Conservation (phyloP, 2,888 invertebrate species). For the Chironomus riparius region DNA sequence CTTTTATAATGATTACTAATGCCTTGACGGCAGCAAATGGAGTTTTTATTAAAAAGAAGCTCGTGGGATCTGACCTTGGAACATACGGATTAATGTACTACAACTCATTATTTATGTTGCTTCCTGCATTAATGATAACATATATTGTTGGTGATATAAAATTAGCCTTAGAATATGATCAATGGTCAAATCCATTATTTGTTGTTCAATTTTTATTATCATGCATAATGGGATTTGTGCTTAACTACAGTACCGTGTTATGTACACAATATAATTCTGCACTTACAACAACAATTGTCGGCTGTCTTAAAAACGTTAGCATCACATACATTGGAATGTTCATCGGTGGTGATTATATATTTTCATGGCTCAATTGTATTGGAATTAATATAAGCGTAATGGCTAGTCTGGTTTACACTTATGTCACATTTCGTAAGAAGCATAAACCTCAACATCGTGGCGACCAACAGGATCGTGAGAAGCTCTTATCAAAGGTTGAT, state of each 20-base stretch:
- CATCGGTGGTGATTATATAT: constrained; percentile 95
- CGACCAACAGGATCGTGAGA: background rate
- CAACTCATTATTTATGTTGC: constrained; percentile 81
- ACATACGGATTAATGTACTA: constrained; percentile 90
- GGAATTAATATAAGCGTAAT: constrained; percentile 91
- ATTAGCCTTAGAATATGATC: constrained; percentile 52
- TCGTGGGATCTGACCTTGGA: constrained; percentile 86
- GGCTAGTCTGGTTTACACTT: constrained; percentile 77
- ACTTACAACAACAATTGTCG: constrained; percentile 96
- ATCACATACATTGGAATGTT: constrained; percentile 98
- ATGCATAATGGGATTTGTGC: constrained; percentile 92
- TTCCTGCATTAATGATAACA: constrained; percentile 62
- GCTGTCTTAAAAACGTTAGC: constrained; percentile 94
- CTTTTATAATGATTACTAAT: constrained; percentile 85
- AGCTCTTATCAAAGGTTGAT: constrained; percentile 7
- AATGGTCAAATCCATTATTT: constrained; percentile 72
- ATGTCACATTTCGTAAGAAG: constrained; percentile 61
- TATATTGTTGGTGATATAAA: constrained; percentile 68
- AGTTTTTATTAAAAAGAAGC: constrained; percentile 92
- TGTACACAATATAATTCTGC: constrained; percentile 97
- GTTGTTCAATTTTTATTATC: constrained; percentile 74
- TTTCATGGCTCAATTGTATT: constrained; percentile 86
- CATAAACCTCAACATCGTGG: constrained; percentile 1
- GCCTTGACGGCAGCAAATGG: constrained; percentile 95
- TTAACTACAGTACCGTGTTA: constrained; percentile 89